Evolutionary conservation across 2,113 vertebrate species (phyloP).

Genomic region (Centropristis striata): DNA sequence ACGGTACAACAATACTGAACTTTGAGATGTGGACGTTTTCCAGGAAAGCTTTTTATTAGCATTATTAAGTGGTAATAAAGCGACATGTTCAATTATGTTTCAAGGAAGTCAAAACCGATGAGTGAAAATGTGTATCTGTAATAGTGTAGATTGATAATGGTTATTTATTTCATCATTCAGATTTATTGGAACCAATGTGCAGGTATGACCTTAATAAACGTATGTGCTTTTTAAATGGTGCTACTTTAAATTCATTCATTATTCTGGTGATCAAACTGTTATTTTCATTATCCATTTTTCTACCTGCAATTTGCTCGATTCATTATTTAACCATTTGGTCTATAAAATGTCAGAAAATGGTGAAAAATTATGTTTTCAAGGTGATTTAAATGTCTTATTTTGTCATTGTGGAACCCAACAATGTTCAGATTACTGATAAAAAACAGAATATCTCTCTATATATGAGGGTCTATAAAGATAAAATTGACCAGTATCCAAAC

Average conservation of each 20-base stretch:
- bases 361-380: too few species aligned
- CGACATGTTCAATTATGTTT: background rate
- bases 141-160: background rate
- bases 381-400: too few species aligned
- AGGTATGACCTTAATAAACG: background rate
- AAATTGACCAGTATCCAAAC: background rate
- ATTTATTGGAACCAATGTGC: conserved; percentile 28
- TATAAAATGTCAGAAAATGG: too few species aligned
- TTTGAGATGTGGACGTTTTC: background rate
- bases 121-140: background rate
- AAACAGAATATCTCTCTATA: too few species aligned
- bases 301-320: too few species aligned
- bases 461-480: background rate
- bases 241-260: background rate
- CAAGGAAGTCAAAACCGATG: background rate
- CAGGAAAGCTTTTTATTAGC: background rate
- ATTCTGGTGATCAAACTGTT: background rate
- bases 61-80: background rate
- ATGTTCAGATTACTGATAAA: too few species aligned
- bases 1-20: conserved; percentile 16
- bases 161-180: background rate
- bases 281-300: too few species aligned
- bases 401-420: too few species aligned
- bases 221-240: background rate
- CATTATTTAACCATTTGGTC: too few species aligned